Evolutionary conservation across 2,113 vertebrate species (phyloP).

Genomic region (Sinocyclocheilus anshuiensis): DNA sequence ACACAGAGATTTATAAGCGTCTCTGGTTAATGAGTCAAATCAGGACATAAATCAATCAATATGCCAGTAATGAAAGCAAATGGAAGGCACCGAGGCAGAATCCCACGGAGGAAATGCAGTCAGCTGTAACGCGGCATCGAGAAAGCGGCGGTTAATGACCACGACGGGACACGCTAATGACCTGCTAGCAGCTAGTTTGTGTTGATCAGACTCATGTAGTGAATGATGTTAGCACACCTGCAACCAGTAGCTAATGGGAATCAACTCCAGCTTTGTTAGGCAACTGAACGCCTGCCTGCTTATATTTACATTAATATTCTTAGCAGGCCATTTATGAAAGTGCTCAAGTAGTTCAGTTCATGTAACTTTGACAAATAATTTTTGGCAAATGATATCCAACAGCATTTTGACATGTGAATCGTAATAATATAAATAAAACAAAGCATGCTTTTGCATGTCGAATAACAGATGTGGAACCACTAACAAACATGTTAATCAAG

Average conservation of each 20-base stretch:
- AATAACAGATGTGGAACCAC: no score
- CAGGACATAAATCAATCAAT: conserved; percentile 74
- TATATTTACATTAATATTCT: neutral
- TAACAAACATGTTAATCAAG: no score
- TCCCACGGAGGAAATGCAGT: conserved; percentile 60
- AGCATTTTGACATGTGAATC: no score
- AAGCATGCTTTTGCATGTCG: no score
- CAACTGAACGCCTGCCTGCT: neutral
- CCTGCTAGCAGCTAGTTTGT: neutral
- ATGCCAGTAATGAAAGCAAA: conserved; percentile 75
- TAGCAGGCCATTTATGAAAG: no score
- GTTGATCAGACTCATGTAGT: neutral
- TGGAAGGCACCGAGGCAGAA: conserved; percentile 71
- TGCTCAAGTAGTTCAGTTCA: no score
- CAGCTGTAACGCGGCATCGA: conserved; percentile 49
- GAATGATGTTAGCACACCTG: neutral
- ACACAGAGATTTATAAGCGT: conserved; percentile 69
- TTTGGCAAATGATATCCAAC: no score
- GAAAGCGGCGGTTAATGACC: neutral
- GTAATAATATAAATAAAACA: no score
- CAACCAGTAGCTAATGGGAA: neutral
- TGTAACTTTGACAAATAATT: no score
- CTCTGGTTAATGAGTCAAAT: conserved; percentile 69
- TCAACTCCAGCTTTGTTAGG: neutral
- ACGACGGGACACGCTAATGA: neutral